Percentiles rank a stretch among this genome's conserved stretches.
Evolutionary conservation across 2,888 invertebrate genomes (phyloP).

Genomic region (Stegophylla sp.): DNA sequence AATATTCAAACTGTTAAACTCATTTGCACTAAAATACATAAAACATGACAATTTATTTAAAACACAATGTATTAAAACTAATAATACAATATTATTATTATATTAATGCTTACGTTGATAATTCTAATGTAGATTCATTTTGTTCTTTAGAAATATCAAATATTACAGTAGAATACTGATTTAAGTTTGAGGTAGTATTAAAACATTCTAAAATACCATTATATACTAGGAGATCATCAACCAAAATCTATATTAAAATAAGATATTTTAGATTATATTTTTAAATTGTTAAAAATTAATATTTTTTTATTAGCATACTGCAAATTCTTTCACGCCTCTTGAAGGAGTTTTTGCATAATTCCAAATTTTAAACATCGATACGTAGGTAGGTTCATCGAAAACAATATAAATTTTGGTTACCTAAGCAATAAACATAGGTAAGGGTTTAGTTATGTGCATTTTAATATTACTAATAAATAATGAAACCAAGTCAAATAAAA

Average conservation of each 20-base stretch:
- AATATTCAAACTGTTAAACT: slow-evolving; percentile 53
- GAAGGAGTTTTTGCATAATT: slow-evolving; percentile 82
- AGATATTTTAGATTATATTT: slow-evolving; percentile 20
- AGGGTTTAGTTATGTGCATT: background rate
- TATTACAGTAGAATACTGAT: slow-evolving; percentile 63
- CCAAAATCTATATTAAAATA: slow-evolving; percentile 70
- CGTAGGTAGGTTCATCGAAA: slow-evolving; percentile 76
- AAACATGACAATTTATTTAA: background rate
- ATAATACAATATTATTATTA: slow-evolving; percentile 6
- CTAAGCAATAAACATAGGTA: slow-evolving; percentile 63
- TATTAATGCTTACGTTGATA: slow-evolving; percentile 4
- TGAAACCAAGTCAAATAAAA: slow-evolving; percentile 62
- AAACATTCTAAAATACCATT: slow-evolving; percentile 72
- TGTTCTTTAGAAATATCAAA: slow-evolving; percentile 63
- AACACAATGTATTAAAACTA: background rate
- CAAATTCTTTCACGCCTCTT: slow-evolving; percentile 83
- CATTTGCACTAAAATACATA: slow-evolving; percentile 36
- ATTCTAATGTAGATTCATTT: slow-evolving; percentile 31
- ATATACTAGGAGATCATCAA: slow-evolving; percentile 81
- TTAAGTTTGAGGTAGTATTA: slow-evolving; percentile 59
- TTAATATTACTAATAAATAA: background rate
- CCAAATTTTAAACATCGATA: slow-evolving; percentile 81
- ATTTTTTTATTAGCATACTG: slow-evolving; percentile 69
- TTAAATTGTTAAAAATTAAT: slow-evolving; percentile 19
- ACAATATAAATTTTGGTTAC: slow-evolving; percentile 78